phyloP scores from a whole-genome alignment of 2,113 vertebrate species.

The Lota lota region DNA sequence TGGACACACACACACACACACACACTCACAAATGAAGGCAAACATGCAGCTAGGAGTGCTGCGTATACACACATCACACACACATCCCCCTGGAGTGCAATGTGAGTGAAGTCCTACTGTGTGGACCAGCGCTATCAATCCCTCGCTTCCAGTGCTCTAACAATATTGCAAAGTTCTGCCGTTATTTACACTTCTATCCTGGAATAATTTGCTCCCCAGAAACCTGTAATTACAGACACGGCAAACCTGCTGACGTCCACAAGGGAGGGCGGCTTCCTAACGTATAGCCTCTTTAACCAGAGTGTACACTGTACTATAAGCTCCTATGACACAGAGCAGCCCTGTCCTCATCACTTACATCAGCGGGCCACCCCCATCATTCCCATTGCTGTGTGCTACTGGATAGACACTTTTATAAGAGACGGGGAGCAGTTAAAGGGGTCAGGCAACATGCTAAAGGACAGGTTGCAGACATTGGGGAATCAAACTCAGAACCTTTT shows the following conservation, averaged over 20 bases:
- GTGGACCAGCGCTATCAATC: conserved; percentile 54
- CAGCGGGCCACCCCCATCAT: neutral
- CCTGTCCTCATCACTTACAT: neutral
- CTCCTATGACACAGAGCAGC: too few relatives aligned
- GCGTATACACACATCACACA: conserved; percentile 9
- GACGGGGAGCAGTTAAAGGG: too few relatives aligned
- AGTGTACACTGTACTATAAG: too few relatives aligned
- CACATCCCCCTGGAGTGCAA: conserved; percentile 51
- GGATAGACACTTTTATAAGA: too few relatives aligned
- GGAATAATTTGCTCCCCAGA: conserved; percentile 28
- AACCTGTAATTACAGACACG: conserved; percentile 49
- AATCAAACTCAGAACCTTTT: too few relatives aligned
- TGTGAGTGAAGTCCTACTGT: conserved; percentile 46
- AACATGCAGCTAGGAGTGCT: neutral
- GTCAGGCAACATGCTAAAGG: too few relatives aligned
- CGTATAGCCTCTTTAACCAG: neutral
- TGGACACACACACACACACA: neutral
- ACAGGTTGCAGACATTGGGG: too few relatives aligned
- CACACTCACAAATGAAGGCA: neutral
- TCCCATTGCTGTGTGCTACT: neutral
- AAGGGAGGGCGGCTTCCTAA: neutral
- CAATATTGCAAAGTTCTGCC: conserved; percentile 43
- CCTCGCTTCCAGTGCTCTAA: conserved; percentile 40
- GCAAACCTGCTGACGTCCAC: conserved; percentile 46
- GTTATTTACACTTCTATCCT: conserved; percentile 50